Base-by-base conservation (phyloP, 2,797 vertebrate genomes). In the Dromococcyx pavoninus region DNA sequence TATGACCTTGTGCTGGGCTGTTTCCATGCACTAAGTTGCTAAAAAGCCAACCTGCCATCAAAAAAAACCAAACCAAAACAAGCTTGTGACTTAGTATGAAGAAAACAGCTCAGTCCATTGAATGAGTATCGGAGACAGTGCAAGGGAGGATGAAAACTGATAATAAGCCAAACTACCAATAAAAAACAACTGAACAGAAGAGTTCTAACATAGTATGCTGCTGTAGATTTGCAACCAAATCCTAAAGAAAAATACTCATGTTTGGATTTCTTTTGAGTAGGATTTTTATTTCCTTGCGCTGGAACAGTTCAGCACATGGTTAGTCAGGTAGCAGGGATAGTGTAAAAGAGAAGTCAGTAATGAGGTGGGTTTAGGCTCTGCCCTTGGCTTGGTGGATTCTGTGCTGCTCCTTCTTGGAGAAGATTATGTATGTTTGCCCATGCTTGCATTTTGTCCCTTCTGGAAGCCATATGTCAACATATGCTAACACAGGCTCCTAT, bases 21-120 rank as follows among this genome's bases (percentile, higher is more conserved):
- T 74, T 93, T 69, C 75, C 24, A 6, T 17, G 30, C 30, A 37
- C 44, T 10, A 35, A 32, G 21, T 65, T 91, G 82, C 65, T 77
- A 25, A 89, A 93, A 83, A 79, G 41, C 37, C 39, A 67, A 51
- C 44, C 22, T 82, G 17, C 35, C 0, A 0, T 54, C 39, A 5
- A 73, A 23, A 4, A 0, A 21, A 62, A 64, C 6, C 69, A 22
- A 4, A 0, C 1, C 13, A 2, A 65, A 65, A 18, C 22, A 50
- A 23, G 33, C 24, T 85, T 91, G 46, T 85, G 27, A 13, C 10
- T 66, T 76, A 70, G 64, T 44, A 25, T n/a, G 41, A 76, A 58
- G 60, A 48, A 85, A 85, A 50, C 37, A 90, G 39, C 17, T 60
- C 18, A 33, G 69, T 32, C 32, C 16, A 48, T 50, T 13, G 41